These are phyloP conservation scores for Prinia subflava DNA, from an alignment of 2,113 vertebrate species.

Conservation along the genomic window DNA sequence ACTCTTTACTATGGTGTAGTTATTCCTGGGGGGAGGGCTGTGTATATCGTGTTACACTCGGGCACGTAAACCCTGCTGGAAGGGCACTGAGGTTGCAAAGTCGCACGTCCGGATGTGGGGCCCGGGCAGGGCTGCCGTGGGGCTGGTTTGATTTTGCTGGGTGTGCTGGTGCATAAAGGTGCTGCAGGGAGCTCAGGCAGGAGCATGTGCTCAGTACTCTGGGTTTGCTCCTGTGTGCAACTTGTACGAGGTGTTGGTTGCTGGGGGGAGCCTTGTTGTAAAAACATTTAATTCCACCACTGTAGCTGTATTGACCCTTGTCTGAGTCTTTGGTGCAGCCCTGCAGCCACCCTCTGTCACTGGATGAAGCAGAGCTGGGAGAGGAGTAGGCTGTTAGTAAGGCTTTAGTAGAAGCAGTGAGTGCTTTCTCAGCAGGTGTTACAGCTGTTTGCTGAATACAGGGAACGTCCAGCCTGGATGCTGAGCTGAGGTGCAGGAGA, in stretches of 20 bases:
- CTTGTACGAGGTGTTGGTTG: background rate
- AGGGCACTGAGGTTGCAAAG: constrained; percentile 47
- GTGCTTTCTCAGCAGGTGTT: background rate
- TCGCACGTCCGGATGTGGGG: background rate
- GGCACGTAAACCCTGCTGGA: constrained; percentile 15
- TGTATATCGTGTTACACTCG: constrained; percentile 20
- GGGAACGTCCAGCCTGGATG: background rate
- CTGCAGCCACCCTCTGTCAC: background rate
- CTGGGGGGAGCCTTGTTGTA: rapidly evolving
- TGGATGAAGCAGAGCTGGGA: background rate
- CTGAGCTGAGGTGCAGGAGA: background rate
- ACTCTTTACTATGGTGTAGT: constrained; percentile 52
- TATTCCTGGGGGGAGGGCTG: constrained; percentile 32
- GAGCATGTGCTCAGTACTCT: background rate
- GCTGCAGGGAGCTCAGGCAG: background rate
- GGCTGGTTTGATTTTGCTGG: background rate
- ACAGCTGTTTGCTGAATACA: background rate
- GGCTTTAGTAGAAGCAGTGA: background rate
- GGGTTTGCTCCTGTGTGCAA: background rate
- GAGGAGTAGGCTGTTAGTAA: background rate
- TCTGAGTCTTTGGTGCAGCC: background rate
- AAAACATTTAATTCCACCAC: background rate
- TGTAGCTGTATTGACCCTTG: rapidly evolving
- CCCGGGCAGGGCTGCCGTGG: background rate
- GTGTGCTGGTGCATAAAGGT: background rate